A percentile compares a stretch with the other conserved stretches of the same genome.
phyloP scores from a whole-genome alignment of 2,113 vertebrate genomes.

The Cottus gobio region DNA sequence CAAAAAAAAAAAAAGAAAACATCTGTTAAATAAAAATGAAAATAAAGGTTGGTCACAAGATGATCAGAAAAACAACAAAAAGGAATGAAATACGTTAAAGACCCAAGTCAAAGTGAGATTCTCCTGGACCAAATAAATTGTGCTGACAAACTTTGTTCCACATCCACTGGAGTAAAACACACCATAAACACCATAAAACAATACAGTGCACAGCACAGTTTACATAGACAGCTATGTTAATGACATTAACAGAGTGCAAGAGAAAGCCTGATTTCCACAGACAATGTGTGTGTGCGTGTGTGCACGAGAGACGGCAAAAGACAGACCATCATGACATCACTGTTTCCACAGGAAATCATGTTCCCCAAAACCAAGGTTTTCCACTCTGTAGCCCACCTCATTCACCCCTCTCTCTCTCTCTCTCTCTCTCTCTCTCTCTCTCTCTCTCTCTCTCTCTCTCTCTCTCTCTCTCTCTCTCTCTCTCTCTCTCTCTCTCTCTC shows the following conservation, averaged over 20 bases:
- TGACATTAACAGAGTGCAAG: slow-evolving; percentile 61
- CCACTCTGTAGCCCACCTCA: slow-evolving; percentile 65
- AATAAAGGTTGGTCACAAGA: background rate
- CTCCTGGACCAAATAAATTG: background rate
- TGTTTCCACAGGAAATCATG: slow-evolving; percentile 80
- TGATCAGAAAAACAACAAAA: background rate
- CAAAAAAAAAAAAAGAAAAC: background rate
- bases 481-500: background rate
- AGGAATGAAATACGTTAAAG: background rate
- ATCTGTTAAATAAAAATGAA: background rate
- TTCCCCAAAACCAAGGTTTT: slow-evolving; percentile 76
- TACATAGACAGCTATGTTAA: slow-evolving; percentile 50
- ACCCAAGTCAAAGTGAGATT: background rate
- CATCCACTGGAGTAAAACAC: slow-evolving; percentile 17
- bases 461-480: too few species aligned
- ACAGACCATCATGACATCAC: slow-evolving; percentile 72
- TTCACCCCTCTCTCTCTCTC: slow-evolving; percentile 22
- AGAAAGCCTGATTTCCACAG: slow-evolving; percentile 46
- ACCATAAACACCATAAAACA: slow-evolving; percentile 26
- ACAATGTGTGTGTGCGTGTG: slow-evolving; percentile 44
- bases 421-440: background rate
- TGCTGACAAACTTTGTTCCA: slow-evolving; percentile 13
- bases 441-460: background rate
- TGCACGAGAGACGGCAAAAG: slow-evolving; percentile 42
- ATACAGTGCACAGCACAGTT: slow-evolving; percentile 24